Conservation (phyloP, 2,797 vertebrate species). For the Petrocephalus sullivani region DNA sequence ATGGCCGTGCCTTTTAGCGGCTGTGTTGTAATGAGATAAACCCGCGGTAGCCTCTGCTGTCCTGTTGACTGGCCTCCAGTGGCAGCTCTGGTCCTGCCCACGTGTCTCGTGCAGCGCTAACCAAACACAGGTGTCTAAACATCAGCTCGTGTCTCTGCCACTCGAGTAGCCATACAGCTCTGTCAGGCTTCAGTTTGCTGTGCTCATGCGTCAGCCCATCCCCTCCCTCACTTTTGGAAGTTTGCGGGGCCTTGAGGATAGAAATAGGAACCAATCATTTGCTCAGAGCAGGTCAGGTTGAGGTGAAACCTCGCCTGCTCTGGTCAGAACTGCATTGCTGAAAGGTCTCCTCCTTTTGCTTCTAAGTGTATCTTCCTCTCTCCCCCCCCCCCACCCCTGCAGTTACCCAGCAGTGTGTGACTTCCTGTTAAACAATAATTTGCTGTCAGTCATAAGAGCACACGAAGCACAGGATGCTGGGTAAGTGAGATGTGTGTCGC, state of each 20-base stretch:
- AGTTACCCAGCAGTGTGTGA: conserved; percentile 98
- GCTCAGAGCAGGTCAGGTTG: background rate
- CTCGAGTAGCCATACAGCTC: background rate
- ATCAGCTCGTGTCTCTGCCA: background rate
- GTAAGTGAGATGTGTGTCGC: conserved; percentile 61
- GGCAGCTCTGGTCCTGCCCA: background rate
- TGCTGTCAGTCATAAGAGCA: conserved; percentile 97
- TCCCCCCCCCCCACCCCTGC: conserved; percentile 32
- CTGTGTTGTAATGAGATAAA: background rate
- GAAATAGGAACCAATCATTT: conserved; percentile 1
- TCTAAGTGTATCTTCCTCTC: background rate
- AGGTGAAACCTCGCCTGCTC: background rate
- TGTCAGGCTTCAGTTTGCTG: background rate
- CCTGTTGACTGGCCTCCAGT: background rate
- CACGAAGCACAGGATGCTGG: conserved; percentile 98
- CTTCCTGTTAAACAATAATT: conserved; percentile 99
- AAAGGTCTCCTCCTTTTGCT: conserved; percentile 7
- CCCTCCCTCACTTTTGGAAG: background rate
- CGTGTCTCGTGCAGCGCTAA: background rate
- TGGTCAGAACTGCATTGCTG: background rate
- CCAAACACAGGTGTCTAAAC: background rate
- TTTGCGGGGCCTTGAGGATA: background rate
- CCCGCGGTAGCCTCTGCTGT: background rate
- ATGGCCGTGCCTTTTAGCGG: background rate
- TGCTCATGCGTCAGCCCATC: background rate